phyloP scores from a whole-genome alignment of 2,113 vertebrate species.

The Sapayoa aenigma region DNA sequence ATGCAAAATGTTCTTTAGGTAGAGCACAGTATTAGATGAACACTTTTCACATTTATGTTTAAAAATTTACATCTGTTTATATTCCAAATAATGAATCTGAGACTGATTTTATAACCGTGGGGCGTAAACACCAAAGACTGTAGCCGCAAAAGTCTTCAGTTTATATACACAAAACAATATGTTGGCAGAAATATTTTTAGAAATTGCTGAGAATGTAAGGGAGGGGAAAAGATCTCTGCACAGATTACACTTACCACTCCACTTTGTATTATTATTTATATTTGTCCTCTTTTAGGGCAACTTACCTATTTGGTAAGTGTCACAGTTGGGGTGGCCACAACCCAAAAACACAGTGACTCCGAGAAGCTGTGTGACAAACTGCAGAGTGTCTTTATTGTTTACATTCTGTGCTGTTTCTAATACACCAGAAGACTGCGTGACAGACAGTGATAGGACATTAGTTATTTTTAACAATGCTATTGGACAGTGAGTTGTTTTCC shows the following conservation, averaged over 20 bases:
- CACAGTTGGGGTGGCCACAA: no score
- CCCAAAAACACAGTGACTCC: no score
- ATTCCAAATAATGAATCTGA: not conserved
- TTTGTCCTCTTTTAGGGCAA: not conserved
- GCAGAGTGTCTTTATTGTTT: no score
- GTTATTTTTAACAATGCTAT: no score
- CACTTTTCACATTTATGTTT: not conserved
- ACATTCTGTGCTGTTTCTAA: no score
- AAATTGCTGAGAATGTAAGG: not conserved
- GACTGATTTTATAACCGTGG: not conserved
- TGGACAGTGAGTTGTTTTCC: no score
- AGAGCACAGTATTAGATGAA: not conserved
- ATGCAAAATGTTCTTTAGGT: not conserved
- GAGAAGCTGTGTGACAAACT: no score
- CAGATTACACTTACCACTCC: not conserved
- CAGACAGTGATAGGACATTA: no score
- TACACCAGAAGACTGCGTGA: no score
- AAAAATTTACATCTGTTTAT: not conserved
- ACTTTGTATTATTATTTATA: not conserved
- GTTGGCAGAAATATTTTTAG: not conserved
- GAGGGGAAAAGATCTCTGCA: not conserved
- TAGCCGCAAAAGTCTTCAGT: not conserved
- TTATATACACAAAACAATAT: not conserved
- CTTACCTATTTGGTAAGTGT: not conserved
- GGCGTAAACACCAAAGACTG: not conserved